Evolutionary conservation across 92 coral and sea anemone genomes (phyloP), one percentile per base, ranked within the genome.

Genomic region (Epizoanthus fatuus): DNA sequence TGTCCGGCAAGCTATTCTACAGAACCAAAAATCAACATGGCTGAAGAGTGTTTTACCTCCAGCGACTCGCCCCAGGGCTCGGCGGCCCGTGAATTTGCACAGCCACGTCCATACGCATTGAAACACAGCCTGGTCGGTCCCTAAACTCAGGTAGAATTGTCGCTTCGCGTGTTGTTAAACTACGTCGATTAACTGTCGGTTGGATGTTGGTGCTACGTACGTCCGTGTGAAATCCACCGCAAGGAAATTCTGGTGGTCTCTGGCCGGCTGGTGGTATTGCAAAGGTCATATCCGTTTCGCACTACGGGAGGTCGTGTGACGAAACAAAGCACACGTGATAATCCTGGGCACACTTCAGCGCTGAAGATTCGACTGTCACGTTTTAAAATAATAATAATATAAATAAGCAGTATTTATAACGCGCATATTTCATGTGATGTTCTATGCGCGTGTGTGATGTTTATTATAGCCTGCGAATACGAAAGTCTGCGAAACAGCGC

Each of bases 71-170:
- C 54, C 82, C 82, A 11, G 82, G 82, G 69, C 82, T 77, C 40
- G 82, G 82, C 2, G 82, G 82, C 45, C 82, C 82, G 44, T 77
- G 82, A 60, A 77, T 37, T 69, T 77, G 82, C 17, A 77, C 82
- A 3, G 35, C 68, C 14, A 77, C 71, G 22, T 77, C 70, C 71
- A 58, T 77, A 60, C 70, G 82, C 82, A 77, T 77, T 19, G 12
- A 9, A 11, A 63, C 2, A 22, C 2, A 32, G 3, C 45, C 7
- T 17, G n/a, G 55, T 57, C 10, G n/a, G 37, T 63, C 20, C 42
- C 8, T 1, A 39, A 16, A 11, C 19, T 4, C 8, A 8, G 51
- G 2, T 59, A 8, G 3, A 58, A 29, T 37, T 16, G 47, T 6
- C 47, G 7, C 69, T 64, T 37, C 49, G 17, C 42, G 47, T 15